Percentiles rank a stretch among this genome's conserved stretches.
phyloP scores from a whole-genome alignment of 2,888 invertebrate genomes.

The Lasioglossum malachurum region DNA sequence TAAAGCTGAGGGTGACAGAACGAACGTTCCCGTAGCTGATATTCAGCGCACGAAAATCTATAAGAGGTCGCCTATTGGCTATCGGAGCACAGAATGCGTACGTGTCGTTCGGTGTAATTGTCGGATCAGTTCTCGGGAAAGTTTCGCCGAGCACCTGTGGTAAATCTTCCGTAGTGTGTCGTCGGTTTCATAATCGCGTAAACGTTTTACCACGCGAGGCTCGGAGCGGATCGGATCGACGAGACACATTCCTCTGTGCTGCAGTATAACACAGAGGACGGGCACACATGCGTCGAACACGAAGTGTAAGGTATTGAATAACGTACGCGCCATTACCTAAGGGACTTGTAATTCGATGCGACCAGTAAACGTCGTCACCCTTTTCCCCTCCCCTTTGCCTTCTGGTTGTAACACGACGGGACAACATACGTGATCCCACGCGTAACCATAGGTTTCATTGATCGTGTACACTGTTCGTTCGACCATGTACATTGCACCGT shows the following conservation, averaged over 20 bases:
- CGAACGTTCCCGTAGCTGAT: background rate
- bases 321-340: slow-evolving; percentile 74
- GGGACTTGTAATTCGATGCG: slow-evolving; percentile 77
- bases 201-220: slow-evolving; percentile 35
- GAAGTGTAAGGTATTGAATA: slow-evolving; percentile 72
- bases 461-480: slow-evolving; percentile 60
- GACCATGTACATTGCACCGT: slow-evolving; percentile 56
- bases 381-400: slow-evolving; percentile 49
- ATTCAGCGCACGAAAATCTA: slow-evolving; percentile 1
- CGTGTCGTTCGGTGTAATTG: background rate
- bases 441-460: slow-evolving; percentile 72
- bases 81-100: background rate
- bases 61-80: background rate
- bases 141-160: background rate
- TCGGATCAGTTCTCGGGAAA: background rate
- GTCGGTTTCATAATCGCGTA: slow-evolving; percentile 39
- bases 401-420: slow-evolving; percentile 56
- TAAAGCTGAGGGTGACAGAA: background rate
- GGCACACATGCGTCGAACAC: slow-evolving; percentile 30
- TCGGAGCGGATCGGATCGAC: background rate
- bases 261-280: background rate
- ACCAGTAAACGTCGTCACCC: slow-evolving; percentile 72
- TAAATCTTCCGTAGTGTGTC: background rate
- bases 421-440: slow-evolving; percentile 70
- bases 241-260: slow-evolving; percentile 49